A percentile compares a stretch with the other conserved stretches of the same genome.
phyloP scores from a whole-genome alignment of 2,888 invertebrate genomes.

The Theretra japonica region DNA sequence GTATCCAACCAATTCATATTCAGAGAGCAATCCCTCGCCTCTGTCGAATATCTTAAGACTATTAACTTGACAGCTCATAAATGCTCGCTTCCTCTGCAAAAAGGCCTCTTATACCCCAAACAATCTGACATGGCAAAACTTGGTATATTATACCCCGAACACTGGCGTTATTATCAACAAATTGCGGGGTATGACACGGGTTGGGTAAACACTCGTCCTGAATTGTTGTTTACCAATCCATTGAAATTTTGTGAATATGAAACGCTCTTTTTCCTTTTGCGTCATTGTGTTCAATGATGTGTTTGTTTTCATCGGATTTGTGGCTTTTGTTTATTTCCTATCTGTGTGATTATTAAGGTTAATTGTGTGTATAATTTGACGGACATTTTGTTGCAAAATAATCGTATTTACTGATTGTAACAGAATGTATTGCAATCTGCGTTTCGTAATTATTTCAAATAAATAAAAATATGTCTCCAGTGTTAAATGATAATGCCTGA shows the following conservation, averaged over 20 bases:
- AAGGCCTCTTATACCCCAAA: background rate
- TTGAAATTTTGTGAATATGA: slow-evolving; percentile 36
- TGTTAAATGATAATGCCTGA: no score
- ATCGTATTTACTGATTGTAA: background rate
- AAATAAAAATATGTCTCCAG: no score
- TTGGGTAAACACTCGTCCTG: slow-evolving; percentile 38
- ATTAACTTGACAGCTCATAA: slow-evolving; percentile 12
- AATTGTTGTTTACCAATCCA: slow-evolving; percentile 40
- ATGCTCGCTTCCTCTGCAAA: slow-evolving; percentile 1
- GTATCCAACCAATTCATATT: background rate
- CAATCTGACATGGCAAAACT: background rate
- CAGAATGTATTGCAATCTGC: no score
- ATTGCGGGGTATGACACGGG: slow-evolving; percentile 41
- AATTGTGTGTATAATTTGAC: background rate
- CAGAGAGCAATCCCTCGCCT: background rate
- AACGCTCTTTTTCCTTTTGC: slow-evolving; percentile 34
- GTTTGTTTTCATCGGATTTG: slow-evolving; percentile 8
- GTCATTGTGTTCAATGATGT: slow-evolving; percentile 13
- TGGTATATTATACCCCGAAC: background rate
- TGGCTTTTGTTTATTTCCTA: slow-evolving; percentile 1
- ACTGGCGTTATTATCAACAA: slow-evolving; percentile 31
- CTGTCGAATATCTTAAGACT: background rate
- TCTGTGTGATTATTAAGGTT: background rate
- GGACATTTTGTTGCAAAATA: background rate
- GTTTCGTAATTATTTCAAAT: no score